Evolutionary conservation across 2,888 invertebrate genomes (phyloP).

Genomic region (Chironomus tentans): DNA sequence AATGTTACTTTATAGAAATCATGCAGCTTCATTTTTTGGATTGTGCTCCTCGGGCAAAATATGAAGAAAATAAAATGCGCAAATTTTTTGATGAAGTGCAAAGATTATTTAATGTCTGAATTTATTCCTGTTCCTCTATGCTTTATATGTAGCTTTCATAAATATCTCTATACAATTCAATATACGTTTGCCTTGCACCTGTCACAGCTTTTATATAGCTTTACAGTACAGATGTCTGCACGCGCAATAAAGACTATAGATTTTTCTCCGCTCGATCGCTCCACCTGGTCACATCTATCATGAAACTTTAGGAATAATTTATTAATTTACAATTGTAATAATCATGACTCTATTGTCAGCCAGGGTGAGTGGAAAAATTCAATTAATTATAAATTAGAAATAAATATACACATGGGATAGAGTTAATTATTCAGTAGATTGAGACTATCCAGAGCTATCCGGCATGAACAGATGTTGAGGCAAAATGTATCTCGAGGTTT

Average conservation of each 20-base stretch:
- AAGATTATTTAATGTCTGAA: no score
- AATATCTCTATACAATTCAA: no score
- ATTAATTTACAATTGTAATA: neutral
- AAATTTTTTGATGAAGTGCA: no score
- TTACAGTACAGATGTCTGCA: no score
- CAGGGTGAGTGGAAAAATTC: neutral
- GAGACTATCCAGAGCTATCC: neutral
- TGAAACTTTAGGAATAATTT: neutral
- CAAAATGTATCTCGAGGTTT: neutral
- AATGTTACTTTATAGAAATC: no score
- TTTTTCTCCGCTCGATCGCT: neutral
- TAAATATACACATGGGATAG: neutral
- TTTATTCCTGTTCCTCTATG: no score
- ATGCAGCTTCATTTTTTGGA: no score
- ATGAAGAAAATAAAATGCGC: no score
- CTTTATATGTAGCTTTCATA: no score
- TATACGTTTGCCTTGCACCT: no score
- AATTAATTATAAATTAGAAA: neutral
- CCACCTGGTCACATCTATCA: neutral
- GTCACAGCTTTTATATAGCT: no score
- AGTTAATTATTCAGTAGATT: neutral
- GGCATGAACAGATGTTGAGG: neutral
- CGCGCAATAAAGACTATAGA: neutral
- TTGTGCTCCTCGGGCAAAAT: no score
- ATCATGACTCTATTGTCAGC: neutral